Percentiles rank a stretch among this genome's conserved stretches.
These are phyloP conservation scores for Nysson spinosus DNA, from an alignment of 2,888 invertebrate species.

Conservation along the genomic window DNA sequence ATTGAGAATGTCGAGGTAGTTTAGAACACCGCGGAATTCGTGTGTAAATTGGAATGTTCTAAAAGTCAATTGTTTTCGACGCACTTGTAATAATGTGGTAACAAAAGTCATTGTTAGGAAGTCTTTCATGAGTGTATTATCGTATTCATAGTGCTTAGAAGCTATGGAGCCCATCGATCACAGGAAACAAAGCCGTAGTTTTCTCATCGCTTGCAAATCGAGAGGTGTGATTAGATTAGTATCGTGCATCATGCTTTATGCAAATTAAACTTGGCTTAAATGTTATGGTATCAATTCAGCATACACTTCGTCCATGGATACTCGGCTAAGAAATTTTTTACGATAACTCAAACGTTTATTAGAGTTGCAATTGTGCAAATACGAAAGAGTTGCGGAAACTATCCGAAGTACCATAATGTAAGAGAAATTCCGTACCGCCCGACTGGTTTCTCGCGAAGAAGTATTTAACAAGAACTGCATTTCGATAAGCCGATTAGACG, in stretches of 20 bases:
- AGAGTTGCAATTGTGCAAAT: too few relatives aligned
- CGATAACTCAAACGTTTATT: too few relatives aligned
- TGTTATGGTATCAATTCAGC: not conserved
- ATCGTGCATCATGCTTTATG: constrained; percentile 18
- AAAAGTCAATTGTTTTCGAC: constrained; percentile 19
- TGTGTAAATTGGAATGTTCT: not conserved
- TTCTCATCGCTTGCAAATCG: constrained; percentile 16
- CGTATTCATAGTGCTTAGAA: constrained; percentile 16
- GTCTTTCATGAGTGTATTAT: constrained; percentile 25
- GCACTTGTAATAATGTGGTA: constrained; percentile 19
- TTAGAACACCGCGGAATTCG: not conserved
- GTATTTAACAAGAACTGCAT: constrained; percentile 20
- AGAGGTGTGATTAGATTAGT: constrained; percentile 8
- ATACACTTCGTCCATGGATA: not conserved
- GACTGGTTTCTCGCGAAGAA: constrained; percentile 20
- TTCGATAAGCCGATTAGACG: not conserved
- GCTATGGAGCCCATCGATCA: constrained; percentile 28
- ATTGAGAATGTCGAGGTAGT: not conserved
- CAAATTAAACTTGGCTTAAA: not conserved
- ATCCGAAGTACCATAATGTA: too few relatives aligned
- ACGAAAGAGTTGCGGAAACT: too few relatives aligned
- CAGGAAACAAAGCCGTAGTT: constrained; percentile 24
- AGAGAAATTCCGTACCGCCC: constrained; percentile 27
- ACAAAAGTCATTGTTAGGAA: constrained; percentile 38
- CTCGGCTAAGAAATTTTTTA: too few relatives aligned